These are phyloP conservation scores for Choloepus didactylus DNA, from an alignment of 2,797 vertebrate species.

Conservation along the genomic window DNA sequence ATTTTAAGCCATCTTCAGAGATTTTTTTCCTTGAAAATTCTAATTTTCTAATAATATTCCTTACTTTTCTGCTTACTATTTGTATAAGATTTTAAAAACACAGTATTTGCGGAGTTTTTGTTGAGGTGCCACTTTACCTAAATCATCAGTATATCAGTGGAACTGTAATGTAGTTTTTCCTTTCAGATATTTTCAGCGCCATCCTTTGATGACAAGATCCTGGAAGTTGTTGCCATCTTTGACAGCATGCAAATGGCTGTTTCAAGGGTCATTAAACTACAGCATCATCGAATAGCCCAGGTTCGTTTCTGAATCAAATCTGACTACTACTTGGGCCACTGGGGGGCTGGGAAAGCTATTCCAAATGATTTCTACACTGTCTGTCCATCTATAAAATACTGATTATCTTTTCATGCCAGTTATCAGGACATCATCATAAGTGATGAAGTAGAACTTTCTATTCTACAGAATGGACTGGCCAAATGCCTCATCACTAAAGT, in stretches of 20 bases:
- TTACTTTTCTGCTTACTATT: neutral
- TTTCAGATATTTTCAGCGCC: slow-evolving; percentile 97
- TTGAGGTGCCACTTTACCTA: neutral
- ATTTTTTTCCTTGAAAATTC: neutral
- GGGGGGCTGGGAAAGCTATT: neutral
- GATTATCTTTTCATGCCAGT: slow-evolving; percentile 53
- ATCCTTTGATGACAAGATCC: slow-evolving; percentile 98
- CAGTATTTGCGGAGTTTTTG: neutral
- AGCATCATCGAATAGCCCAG: slow-evolving; percentile 99
- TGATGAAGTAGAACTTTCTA: slow-evolving; percentile 61
- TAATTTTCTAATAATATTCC: neutral
- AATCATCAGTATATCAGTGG: neutral
- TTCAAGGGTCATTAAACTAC: slow-evolving; percentile 98
- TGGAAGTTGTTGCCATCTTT: slow-evolving; percentile 98
- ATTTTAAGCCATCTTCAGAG: neutral
- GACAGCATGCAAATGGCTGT: slow-evolving; percentile 99
- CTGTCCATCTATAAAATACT: slow-evolving; percentile 22
- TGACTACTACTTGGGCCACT: neutral
- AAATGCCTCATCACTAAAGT: slow-evolving; percentile 64
- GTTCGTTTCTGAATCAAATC: slow-evolving; percentile 82
- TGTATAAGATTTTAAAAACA: neutral
- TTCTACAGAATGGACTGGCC: slow-evolving; percentile 64
- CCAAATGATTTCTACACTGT: neutral
- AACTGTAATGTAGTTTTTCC: slow-evolving; percentile 64
- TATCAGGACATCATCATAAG: slow-evolving; percentile 15